Conservation (phyloP, 1,140 invertebrate species). For the Camponotus pennsylvanicus region DNA sequence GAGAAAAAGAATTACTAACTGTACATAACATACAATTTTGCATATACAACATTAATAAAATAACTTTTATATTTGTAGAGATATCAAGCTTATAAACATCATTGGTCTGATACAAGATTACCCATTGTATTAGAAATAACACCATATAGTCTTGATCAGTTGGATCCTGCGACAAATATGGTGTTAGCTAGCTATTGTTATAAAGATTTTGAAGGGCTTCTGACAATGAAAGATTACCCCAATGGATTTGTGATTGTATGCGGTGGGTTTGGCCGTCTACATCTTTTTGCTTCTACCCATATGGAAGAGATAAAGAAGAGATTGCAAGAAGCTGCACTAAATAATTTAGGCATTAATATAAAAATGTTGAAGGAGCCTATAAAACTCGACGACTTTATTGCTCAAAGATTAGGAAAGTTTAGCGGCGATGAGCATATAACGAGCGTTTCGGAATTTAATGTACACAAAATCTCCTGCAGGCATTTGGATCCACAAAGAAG, state of each 20-base stretch:
- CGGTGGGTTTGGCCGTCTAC: constrained; percentile 94
- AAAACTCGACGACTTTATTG: constrained; percentile 93
- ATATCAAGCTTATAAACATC: constrained; percentile 97
- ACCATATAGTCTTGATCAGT: constrained; percentile 95
- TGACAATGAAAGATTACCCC: constrained; percentile 90
- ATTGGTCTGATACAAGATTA: constrained; percentile 96
- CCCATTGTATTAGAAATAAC: constrained; percentile 96
- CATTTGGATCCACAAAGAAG: constrained; percentile 93
- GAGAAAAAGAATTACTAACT: constrained; percentile 10
- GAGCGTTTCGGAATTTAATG: constrained; percentile 96
- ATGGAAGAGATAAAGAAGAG: constrained; percentile 95
- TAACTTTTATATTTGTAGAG: constrained; percentile 88
- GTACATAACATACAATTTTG: constrained; percentile 30
- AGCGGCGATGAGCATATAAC: constrained; percentile 95
- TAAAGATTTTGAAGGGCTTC: constrained; percentile 95
- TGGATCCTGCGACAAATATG: constrained; percentile 94
- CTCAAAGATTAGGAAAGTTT: constrained; percentile 94
- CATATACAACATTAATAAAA: constrained; percentile 10
- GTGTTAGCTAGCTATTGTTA: constrained; percentile 96
- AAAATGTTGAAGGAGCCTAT: constrained; percentile 94
- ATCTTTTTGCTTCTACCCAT: constrained; percentile 95
- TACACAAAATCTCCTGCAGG: constrained; percentile 94
- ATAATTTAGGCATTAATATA: constrained; percentile 93
- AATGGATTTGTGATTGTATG: constrained; percentile 96
- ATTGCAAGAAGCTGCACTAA: constrained; percentile 92